Conservation (phyloP, 2,888 invertebrate genomes). For the Coleophora flavipennella region DNA sequence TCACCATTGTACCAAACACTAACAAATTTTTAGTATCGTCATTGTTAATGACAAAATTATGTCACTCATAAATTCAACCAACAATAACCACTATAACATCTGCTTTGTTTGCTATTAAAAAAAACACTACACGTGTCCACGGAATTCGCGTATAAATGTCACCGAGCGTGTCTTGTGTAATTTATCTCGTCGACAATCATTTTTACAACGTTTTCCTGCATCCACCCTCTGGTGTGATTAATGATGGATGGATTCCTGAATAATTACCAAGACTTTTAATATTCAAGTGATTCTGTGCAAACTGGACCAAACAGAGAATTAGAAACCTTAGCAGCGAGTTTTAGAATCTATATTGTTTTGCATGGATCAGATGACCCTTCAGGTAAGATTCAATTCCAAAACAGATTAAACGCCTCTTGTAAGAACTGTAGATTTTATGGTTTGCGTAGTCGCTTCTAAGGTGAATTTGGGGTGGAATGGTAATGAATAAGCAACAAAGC, state of each 20-base stretch:
- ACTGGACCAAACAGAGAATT: slow-evolving; percentile 15
- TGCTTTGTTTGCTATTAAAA: slow-evolving; percentile 29
- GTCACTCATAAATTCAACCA: slow-evolving; percentile 37
- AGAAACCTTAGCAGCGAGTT: slow-evolving; percentile 21
- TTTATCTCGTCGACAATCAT: slow-evolving; percentile 71
- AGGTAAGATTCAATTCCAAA: slow-evolving; percentile 24
- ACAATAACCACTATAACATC: slow-evolving; percentile 32
- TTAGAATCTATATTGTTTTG: slow-evolving; percentile 35
- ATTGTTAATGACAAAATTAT: slow-evolving; percentile 28
- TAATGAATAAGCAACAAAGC: slow-evolving; percentile 46
- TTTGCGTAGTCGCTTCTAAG: neutral
- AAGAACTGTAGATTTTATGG: slow-evolving; percentile 14
- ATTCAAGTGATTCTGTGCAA: slow-evolving; percentile 58
- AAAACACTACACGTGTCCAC: slow-evolving; percentile 32
- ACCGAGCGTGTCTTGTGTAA: slow-evolving; percentile 56
- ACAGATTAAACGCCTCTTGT: slow-evolving; percentile 22
- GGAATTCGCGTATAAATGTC: slow-evolving; percentile 52
- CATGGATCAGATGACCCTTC: slow-evolving; percentile 54
- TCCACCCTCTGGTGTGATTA: slow-evolving; percentile 64
- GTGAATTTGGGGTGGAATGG: slow-evolving; percentile 18
- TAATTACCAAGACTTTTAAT: slow-evolving; percentile 73
- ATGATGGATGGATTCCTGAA: slow-evolving; percentile 74
- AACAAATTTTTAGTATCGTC: no score
- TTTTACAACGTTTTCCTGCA: slow-evolving; percentile 63
- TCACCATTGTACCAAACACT: neutral